Evolutionary conservation across 2,888 invertebrate genomes (phyloP), one percentile per base, ranked within the genome.

Genomic region (Drosophila fungiperda): DNA sequence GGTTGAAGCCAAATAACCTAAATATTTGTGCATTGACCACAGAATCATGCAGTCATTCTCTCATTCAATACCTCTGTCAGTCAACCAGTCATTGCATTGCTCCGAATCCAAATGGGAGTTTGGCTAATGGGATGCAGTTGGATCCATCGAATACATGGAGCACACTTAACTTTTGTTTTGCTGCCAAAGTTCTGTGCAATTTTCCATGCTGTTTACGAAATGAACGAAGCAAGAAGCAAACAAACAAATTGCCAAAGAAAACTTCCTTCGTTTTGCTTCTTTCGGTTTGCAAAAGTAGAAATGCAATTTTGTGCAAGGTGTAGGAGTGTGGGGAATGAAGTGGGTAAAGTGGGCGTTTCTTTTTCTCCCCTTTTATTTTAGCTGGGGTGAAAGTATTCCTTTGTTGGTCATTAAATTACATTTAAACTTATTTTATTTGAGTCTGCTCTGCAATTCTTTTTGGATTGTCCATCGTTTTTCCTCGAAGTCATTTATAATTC

Each of bases 201-300:
- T 80, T 88, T 83, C 83, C 76, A 78, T 73, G 71, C 76, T 89
- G 87, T 87, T 87, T 84, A 70, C 89, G 71, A 74, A 88, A 83
- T 76, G 81, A 70, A 70, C 67, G 76, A 55, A 84, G 69, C 84
- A 81, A 87, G 65, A 76, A 64, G 84, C 70, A 86, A 88, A 81
- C 82, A 86, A 86, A 87, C 76, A 87, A 89, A 82, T 87, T 84
- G 84, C 76, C 52, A 81, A 73, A 60, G 71, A 87, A 84, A 89
- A 87, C 82, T 83, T 89, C 70, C 64, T 76, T 78, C 82, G 76
- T 76, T 78, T 67, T 68, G 32, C 54, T 76, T 64, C 57, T 52
- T 83, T 68, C 49, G 54, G 58, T 42, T 54, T 52, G 12, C 12
- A 60, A 61, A 52, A 52, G 61, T 70, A 40, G 20, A 66, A 75